Evolutionary conservation across 2,888 invertebrate genomes (phyloP).

Genomic region (Drosophila cyrtoloma): DNA sequence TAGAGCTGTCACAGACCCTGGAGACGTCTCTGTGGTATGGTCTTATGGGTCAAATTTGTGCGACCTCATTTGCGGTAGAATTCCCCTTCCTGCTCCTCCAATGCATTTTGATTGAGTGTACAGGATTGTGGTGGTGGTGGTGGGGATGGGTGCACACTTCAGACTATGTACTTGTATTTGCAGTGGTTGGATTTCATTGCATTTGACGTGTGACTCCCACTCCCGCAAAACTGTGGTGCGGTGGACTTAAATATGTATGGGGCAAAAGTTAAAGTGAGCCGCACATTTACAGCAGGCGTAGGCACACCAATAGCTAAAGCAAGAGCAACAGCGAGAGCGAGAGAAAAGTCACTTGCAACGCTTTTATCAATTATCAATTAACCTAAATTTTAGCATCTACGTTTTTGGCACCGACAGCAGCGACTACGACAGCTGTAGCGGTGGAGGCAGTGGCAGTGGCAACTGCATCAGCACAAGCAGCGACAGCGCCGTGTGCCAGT

Average conservation of each 20-base stretch:
- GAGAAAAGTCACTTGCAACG: slow-evolving; percentile 37
- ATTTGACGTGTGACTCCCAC: slow-evolving; percentile 50
- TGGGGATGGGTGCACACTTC: slow-evolving; percentile 36
- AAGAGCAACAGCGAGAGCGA: not conserved
- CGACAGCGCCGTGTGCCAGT: slow-evolving; percentile 53
- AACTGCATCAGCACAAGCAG: slow-evolving; percentile 11
- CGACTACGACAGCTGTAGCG: slow-evolving; percentile 6
- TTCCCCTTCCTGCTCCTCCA: not conserved
- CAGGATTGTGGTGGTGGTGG: slow-evolving; percentile 4
- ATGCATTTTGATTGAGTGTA: slow-evolving; percentile 63
- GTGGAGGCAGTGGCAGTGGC: slow-evolving; percentile 1
- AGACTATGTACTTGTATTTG: slow-evolving; percentile 63
- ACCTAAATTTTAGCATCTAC: slow-evolving; percentile 75
- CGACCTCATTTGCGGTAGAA: slow-evolving; percentile 66
- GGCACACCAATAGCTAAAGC: slow-evolving; percentile 7
- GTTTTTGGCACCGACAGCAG: slow-evolving; percentile 73
- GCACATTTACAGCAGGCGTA: slow-evolving; percentile 24
- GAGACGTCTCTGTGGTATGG: slow-evolving; percentile 23
- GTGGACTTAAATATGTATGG: slow-evolving; percentile 63
- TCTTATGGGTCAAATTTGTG: slow-evolving; percentile 75
- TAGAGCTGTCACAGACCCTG: slow-evolving; percentile 49
- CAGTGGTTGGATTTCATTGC: slow-evolving; percentile 73
- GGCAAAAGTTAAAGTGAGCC: slow-evolving; percentile 54
- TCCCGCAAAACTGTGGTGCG: slow-evolving; percentile 22
- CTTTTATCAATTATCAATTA: slow-evolving; percentile 81